Evolutionary conservation across 2,888 invertebrate genomes (phyloP), one percentile per base, ranked within the genome.

Genomic region (Drosophila mercatorum): DNA sequence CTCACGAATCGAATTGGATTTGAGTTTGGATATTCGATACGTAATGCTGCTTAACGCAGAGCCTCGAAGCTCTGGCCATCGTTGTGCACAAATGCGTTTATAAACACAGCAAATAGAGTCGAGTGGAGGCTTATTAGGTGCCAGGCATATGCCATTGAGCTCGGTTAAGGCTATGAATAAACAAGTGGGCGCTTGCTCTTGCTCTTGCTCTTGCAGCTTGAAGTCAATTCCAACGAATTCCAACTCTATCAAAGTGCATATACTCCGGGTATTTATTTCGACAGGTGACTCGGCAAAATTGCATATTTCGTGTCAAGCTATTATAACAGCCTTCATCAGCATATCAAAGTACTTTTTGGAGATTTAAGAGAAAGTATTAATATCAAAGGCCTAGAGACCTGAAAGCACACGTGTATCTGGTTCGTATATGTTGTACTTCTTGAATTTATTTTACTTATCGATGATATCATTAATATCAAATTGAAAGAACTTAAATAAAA

Each of bases 41-140:
- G 49, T 26, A 40, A 14, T 52, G 61, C 52, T 26, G 69, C 55
- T 60, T 60, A 43, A 44, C 59, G 22, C 31, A 17, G 49, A 49
- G 28, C 34, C 38, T 12, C 47, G 47, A 44, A 10, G n/a, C 46
- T 28, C 71, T 56, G 76, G 66, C 83, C 52, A 68, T 68, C 71
- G 53, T 55, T 61, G 51, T 52, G 58, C 78, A 49, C 59, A 77
- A 80, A 68, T 86, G 60, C 65, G 66, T 75, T 81, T 81, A 74
- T 83, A 78, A 81, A 68, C 78, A 72, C 74, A 63, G 3, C 53
- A 72, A 82, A 83, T 83, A 61, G 67, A 75, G 67, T 68, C 71
- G 34, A 38, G 26, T 34, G 26, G 38, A n/a, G 28, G 41, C 57
- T 46, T 57, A 60, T 65, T 62, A 65, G 68, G 49, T 56, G 28